Evolutionary conservation across 2,888 invertebrate genomes (phyloP).

Genomic region (Cephus nigrinus): DNA sequence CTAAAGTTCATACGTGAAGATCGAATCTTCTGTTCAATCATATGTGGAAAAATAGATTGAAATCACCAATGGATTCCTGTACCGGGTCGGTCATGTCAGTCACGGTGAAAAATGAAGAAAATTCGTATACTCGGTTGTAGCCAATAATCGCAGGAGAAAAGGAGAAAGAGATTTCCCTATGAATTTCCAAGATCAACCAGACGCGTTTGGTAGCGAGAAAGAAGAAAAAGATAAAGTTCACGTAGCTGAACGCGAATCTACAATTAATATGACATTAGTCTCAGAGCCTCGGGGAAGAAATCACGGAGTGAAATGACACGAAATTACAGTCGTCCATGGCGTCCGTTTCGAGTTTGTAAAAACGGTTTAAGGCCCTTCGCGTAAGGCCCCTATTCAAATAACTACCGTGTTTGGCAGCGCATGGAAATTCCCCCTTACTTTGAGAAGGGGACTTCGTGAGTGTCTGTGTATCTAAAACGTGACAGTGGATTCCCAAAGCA

Average conservation of each 20-base stretch:
- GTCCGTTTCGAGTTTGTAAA: neutral
- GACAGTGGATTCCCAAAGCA: neutral
- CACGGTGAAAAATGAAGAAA: neutral
- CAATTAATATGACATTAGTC: constrained; percentile 60
- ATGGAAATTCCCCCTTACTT: constrained; percentile 35
- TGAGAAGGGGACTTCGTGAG: neutral
- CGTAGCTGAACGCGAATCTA: constrained; percentile 41
- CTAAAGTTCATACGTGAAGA: neutral
- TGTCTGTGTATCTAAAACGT: neutral
- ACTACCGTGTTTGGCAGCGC: constrained; percentile 25
- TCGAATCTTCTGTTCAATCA: neutral
- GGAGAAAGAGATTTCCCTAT: neutral
- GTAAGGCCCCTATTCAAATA: constrained; percentile 32
- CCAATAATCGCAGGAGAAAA: neutral
- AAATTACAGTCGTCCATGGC: constrained; percentile 30
- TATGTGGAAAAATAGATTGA: neutral
- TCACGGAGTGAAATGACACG: constrained; percentile 40
- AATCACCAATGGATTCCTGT: neutral
- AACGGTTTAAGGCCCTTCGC: neutral
- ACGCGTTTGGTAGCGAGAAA: neutral
- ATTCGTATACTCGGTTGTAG: neutral
- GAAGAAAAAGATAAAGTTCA: neutral
- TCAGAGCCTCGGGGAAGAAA: constrained; percentile 33
- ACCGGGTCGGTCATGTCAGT: neutral
- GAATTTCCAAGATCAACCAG: neutral